Base-by-base conservation (phyloP, 1,140 invertebrate species). In the Psilanteris sp. region DNA sequence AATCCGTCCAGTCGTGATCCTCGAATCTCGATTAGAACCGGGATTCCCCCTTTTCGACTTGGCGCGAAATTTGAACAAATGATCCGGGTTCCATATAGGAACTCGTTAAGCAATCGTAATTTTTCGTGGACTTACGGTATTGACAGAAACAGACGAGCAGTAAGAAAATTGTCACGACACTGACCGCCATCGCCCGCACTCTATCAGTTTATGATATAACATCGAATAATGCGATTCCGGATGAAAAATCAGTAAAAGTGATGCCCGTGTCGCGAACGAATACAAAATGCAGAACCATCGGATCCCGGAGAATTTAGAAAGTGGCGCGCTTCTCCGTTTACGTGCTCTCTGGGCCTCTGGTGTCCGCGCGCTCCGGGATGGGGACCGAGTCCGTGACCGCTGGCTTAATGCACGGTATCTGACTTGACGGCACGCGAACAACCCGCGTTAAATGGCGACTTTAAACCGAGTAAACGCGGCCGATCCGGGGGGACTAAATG, bases 121-220 rank as follows among this genome's bases (percentile, higher is more conserved):
- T n/a, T n/a, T n/a, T n/a, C n/a, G n/a, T n/a, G 8, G 79, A 87
- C 85, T 87, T 82, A 87, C 85, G 48, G 20, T 72, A 52, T 18
- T 73, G 75, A 32, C 73, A 72, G 34, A 67, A 54, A 14, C 79
- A 50, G 43, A 82, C 18, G 27, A 84, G 36, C 31, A 83, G 27
- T 11, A 84, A 41, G 55, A 81, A 26, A 43, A 81, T 43, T 71
- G 66, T 68, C 79, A 79, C 79, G 72, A 81, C 76, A 86, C 83
- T 87, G 81, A 85, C 66, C 80, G 85, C 86, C 87, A 87, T 88
- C 81, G 87, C 86, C 83, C 78, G 79, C 81, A 78, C 75, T 85
- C 73, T 50, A 57, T 71, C 64, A 57, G 68, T 81, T 79, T 82
- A 79, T 87, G 80, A 87, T 87, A 85, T 85, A 86, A 85, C 85